phyloP scores from a whole-genome alignment of 2,888 invertebrate species.

The Apodemia duryi region DNA sequence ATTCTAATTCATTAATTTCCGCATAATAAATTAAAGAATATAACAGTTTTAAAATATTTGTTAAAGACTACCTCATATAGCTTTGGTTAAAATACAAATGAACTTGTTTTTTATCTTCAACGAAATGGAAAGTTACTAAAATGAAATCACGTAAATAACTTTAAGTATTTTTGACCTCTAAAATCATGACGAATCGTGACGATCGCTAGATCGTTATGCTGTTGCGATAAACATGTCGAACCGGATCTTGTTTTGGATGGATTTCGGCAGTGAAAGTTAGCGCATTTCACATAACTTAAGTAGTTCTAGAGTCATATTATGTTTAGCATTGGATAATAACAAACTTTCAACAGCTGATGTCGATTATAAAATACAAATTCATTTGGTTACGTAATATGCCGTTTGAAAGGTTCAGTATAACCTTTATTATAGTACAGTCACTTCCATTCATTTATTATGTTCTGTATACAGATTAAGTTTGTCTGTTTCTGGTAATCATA shows the following conservation, averaged over 20 bases:
- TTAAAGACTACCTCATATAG: no score
- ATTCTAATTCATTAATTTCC: no score
- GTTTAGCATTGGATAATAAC: conserved; percentile 47
- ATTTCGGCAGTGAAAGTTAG: conserved; percentile 64
- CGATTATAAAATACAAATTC: conserved; percentile 51
- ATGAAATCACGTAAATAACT: not conserved
- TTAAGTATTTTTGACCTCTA: conserved; percentile 11
- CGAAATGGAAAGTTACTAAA: conserved; percentile 1
- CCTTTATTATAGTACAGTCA: conserved; percentile 1
- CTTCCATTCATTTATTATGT: no score
- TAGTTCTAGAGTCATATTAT: conserved; percentile 42
- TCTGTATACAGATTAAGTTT: no score
- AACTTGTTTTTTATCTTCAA: not conserved
- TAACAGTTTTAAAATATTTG: no score
- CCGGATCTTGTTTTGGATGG: conserved; percentile 58
- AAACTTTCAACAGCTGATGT: conserved; percentile 56
- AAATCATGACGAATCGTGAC: conserved; percentile 3
- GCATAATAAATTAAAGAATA: no score
- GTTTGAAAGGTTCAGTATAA: conserved; percentile 15
- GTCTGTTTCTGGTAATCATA: no score
- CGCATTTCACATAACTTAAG: conserved; percentile 55
- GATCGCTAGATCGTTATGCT: conserved; percentile 21
- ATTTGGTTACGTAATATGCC: conserved; percentile 36
- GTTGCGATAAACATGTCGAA: conserved; percentile 38
- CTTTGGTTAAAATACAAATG: not conserved